Percentiles rank a stretch among this genome's conserved stretches.
Evolutionary conservation across 2,113 vertebrate genomes (phyloP).

Genomic region (Picathartes gymnocephalus): DNA sequence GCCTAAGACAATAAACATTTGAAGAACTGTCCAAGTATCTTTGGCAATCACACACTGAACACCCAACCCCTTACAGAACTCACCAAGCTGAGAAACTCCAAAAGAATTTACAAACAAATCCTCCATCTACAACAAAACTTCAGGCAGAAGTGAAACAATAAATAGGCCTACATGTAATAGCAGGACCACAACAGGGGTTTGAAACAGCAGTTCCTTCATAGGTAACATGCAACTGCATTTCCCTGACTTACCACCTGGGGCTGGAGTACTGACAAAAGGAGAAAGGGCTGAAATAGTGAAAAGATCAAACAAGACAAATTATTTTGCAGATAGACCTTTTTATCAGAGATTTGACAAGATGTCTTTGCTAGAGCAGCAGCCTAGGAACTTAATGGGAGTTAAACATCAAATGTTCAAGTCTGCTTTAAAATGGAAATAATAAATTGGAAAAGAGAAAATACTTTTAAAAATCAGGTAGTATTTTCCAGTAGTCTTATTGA

Average conservation of each 20-base stretch:
- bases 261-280: not conserved
- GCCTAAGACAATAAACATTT: not conserved
- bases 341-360: not conserved
- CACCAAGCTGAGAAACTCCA: not conserved
- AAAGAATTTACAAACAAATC: conserved; percentile 17
- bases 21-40: not conserved
- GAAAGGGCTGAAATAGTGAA: not conserved
- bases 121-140: not conserved
- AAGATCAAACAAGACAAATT: not conserved
- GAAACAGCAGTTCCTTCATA: not conserved
- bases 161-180: not conserved
- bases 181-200: not conserved
- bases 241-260: not conserved
- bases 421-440: not conserved
- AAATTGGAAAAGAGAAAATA: not conserved
- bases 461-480: not conserved
- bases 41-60: not conserved
- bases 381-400: not conserved
- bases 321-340: not conserved
- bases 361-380: not conserved
- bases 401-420: not conserved
- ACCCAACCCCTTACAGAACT: not conserved
- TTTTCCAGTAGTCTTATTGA: not conserved
- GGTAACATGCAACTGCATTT: not conserved
- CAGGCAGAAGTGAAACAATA: conserved; percentile 4